Evolutionary conservation across 2,113 vertebrate species (phyloP).

Genomic region (Cynoglossus semilaevis): DNA sequence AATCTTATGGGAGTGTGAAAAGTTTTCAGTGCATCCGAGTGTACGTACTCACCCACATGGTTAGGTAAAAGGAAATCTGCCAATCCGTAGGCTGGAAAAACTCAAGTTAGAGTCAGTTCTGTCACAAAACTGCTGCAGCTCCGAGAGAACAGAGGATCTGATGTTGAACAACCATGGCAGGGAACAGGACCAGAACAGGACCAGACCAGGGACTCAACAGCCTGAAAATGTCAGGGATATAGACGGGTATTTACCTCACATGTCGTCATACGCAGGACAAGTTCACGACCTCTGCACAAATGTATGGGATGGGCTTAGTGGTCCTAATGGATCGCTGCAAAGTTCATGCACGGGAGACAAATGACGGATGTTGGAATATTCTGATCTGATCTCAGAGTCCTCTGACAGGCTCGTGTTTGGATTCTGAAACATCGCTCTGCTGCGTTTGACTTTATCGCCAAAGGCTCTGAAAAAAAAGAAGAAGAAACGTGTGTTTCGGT

Average conservation of each 20-base stretch:
- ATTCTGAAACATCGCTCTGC: background rate
- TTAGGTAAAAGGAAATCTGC: slow-evolving; percentile 29
- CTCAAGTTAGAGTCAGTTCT: slow-evolving; percentile 42
- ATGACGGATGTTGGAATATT: slow-evolving; percentile 20
- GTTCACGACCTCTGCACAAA: slow-evolving; percentile 44
- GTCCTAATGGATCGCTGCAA: slow-evolving; percentile 40
- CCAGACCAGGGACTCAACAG: slow-evolving; percentile 16
- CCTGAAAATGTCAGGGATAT: slow-evolving; percentile 41
- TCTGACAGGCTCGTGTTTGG: background rate
- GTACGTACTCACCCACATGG: slow-evolving; percentile 8
- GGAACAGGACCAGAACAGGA: slow-evolving; percentile 5
- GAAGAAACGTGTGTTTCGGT: too few relatives aligned
- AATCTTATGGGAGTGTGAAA: background rate
- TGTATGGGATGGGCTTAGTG: slow-evolving; percentile 53
- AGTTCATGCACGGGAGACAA: slow-evolving; percentile 17
- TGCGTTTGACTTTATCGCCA: too few relatives aligned
- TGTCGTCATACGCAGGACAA: slow-evolving; percentile 14
- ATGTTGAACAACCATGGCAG: slow-evolving; percentile 12
- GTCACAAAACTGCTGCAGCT: slow-evolving; percentile 59
- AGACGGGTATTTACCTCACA: slow-evolving; percentile 23
- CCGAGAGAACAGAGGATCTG: slow-evolving; percentile 47
- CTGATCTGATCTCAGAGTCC: slow-evolving; percentile 2
- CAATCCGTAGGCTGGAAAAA: slow-evolving; percentile 42
- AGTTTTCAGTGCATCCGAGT: background rate
- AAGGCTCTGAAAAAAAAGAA: too few relatives aligned